phyloP scores from a whole-genome alignment of 1,140 invertebrate genomes.

The Drosophila pseudoananassae region DNA sequence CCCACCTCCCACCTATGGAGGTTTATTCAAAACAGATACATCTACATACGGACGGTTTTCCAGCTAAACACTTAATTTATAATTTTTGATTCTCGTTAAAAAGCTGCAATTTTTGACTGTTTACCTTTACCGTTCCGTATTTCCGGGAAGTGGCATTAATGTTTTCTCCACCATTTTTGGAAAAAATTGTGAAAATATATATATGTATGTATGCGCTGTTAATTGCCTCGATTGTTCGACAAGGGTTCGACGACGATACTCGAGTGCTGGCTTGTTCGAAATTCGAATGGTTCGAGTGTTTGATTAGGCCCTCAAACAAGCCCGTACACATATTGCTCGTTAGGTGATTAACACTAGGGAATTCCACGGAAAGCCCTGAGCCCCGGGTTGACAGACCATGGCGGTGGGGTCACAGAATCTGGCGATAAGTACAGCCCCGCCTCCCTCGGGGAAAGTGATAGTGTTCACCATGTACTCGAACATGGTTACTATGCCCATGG shows the following conservation, averaged over 20 bases:
- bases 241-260: slow-evolving; percentile 3
- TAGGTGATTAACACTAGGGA: slow-evolving; percentile 46
- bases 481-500: neutral
- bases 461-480: neutral
- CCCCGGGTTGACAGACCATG: neutral
- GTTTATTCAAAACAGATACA: too few relatives aligned
- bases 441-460: slow-evolving; percentile 3
- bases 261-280: slow-evolving; percentile 2
- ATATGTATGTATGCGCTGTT: slow-evolving; percentile 52
- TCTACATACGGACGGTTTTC: slow-evolving; percentile 24
- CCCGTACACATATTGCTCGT: slow-evolving; percentile 5
- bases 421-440: slow-evolving; percentile 5
- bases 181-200: slow-evolving; percentile 44
- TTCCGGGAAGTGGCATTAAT: slow-evolving; percentile 64
- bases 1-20: too few relatives aligned
- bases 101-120: slow-evolving; percentile 48
- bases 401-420: slow-evolving; percentile 5
- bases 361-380: slow-evolving; percentile 25
- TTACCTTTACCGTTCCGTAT: slow-evolving; percentile 27
- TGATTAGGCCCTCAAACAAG: slow-evolving; percentile 41
- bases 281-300: slow-evolving; percentile 8
- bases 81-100: slow-evolving; percentile 61
- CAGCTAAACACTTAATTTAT: slow-evolving; percentile 47
- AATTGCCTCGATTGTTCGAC: slow-evolving; percentile 49
- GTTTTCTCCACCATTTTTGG: slow-evolving; percentile 23